phyloP scores from a whole-genome alignment of 2,888 invertebrate genomes.

The Synergus laeviventris region DNA sequence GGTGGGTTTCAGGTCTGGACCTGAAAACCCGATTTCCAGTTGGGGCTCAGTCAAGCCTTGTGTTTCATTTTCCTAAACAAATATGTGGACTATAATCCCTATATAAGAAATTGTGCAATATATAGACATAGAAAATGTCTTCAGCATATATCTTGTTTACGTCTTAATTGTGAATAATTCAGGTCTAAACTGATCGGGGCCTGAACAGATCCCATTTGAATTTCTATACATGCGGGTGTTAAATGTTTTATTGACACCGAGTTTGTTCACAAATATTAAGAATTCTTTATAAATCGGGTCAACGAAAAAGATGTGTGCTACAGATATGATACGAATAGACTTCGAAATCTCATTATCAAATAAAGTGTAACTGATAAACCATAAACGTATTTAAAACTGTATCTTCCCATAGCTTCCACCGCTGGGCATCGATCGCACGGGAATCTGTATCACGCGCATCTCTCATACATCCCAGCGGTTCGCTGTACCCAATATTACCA shows the following conservation, averaged over 20 bases:
- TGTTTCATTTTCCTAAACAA: too few species aligned
- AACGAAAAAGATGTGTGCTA: neutral
- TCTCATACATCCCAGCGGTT: conserved; percentile 33
- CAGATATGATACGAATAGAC: conserved; percentile 1
- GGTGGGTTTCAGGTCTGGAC: too few species aligned
- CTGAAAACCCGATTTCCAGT: too few species aligned
- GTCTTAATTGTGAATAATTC: too few species aligned
- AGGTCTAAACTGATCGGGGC: too few species aligned
- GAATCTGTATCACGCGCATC: conserved; percentile 39
- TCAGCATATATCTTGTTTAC: too few species aligned
- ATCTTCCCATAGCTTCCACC: conserved; percentile 36
- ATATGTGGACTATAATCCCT: too few species aligned
- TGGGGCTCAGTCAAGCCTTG: too few species aligned
- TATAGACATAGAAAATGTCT: too few species aligned
- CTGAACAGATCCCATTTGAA: too few species aligned
- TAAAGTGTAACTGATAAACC: conserved; percentile 19
- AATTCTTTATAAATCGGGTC: conserved; percentile 11
- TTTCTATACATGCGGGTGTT: too few species aligned
- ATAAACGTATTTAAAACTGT: conserved; percentile 29
- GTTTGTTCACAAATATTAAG: neutral
- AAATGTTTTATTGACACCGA: neutral
- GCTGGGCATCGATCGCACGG: conserved; percentile 34
- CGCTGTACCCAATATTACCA: conserved; percentile 32
- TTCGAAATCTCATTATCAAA: neutral
- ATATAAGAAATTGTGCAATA: too few species aligned